These are phyloP conservation scores for Zaprionus lineosus DNA, from an alignment of 2,888 invertebrate species.

Conservation along the genomic window DNA sequence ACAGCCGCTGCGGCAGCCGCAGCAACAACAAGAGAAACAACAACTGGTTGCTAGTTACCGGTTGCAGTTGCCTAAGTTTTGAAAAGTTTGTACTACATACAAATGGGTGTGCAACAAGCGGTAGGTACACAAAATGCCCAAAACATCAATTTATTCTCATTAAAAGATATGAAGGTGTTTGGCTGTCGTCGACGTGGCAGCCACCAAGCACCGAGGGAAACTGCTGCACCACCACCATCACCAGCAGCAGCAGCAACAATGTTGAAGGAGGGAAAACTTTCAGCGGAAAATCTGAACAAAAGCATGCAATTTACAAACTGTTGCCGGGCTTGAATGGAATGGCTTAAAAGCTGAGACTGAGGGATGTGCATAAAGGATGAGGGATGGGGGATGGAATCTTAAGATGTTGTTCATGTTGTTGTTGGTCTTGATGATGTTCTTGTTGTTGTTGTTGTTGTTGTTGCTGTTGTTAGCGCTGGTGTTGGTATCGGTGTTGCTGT, in stretches of 20 bases:
- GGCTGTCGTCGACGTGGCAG: conserved; percentile 49
- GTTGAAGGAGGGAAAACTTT: conserved; percentile 61
- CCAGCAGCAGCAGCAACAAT: conserved; percentile 17
- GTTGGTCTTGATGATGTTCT: conserved; percentile 9
- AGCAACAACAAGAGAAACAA: conserved; percentile 2
- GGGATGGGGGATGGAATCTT: conserved; percentile 13
- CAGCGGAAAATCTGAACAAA: conserved; percentile 71
- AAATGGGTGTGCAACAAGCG: conserved; percentile 50
- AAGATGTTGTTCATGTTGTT: conserved; percentile 30
- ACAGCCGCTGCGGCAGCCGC: no score
- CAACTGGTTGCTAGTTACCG: no score
- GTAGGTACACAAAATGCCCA: conserved; percentile 68
- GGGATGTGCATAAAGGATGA: neutral
- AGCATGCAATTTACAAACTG: conserved; percentile 70
- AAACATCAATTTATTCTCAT: conserved; percentile 79
- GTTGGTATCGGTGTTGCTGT: no score
- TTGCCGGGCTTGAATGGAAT: conserved; percentile 38
- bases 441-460: neutral
- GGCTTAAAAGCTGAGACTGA: neutral
- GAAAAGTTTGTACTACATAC: conserved; percentile 54
- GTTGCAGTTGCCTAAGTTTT: conserved; percentile 25
- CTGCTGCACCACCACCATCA: conserved; percentile 9
- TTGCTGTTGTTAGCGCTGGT: no score
- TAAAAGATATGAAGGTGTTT: conserved; percentile 74
- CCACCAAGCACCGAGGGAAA: conserved; percentile 3